Conservation (phyloP, 2,797 vertebrate species). For the Spea hammondii region DNA sequence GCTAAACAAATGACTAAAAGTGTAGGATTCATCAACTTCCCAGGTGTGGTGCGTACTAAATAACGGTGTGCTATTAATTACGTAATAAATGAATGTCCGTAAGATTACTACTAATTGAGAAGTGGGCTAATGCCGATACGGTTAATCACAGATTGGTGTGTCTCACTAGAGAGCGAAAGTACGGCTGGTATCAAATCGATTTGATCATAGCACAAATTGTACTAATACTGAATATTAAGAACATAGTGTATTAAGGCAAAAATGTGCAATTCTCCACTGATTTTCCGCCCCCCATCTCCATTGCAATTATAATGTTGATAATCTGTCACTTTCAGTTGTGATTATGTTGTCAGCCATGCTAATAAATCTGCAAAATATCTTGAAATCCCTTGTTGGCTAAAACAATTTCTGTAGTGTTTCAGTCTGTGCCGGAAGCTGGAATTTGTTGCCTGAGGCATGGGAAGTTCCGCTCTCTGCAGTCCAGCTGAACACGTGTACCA, state of each 20-base stretch:
- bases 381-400: conserved; percentile 62
- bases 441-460: conserved; percentile 61
- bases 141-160: too few relatives aligned
- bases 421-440: conserved; percentile 61
- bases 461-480: conserved; percentile 56
- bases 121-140: too few relatives aligned
- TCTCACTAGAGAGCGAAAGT: too few relatives aligned
- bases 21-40: background rate
- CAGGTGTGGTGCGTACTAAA: too few relatives aligned
- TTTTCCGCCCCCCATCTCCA: conserved; percentile 43
- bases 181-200: too few relatives aligned
- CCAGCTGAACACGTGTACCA: conserved; percentile 48
- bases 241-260: background rate
- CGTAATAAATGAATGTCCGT: background rate
- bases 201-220: background rate
- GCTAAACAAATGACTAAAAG: background rate
- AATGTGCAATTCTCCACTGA: conserved; percentile 7
- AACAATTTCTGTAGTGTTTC: conserved; percentile 68
- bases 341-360: conserved; percentile 71
- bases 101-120: background rate
- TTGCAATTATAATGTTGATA: conserved; percentile 67
- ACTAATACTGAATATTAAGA: background rate
- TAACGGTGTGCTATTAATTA: background rate
- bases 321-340: conserved; percentile 69
- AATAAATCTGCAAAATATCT: conserved; percentile 74